Percentiles rank a stretch among this genome's conserved stretches.
These are phyloP conservation scores for Drosophila nr. perissopoda DNA, from an alignment of 2,888 invertebrate species.

Conservation along the genomic window DNA sequence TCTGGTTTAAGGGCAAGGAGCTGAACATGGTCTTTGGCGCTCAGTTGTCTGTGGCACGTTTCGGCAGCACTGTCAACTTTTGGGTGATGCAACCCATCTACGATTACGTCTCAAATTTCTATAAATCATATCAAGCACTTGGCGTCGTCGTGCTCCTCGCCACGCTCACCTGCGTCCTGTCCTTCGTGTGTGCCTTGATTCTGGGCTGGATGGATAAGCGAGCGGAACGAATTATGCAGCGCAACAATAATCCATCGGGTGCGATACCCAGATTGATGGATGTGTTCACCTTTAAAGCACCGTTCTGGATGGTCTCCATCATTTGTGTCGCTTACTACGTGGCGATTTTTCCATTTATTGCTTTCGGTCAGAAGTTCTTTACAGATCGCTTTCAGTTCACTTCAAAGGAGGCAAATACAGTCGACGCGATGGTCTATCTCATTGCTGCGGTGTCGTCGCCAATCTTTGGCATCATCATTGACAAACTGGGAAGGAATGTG, in stretches of 20 bases:
- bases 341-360: slow-evolving; percentile 98
- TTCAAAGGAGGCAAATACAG: slow-evolving; percentile 90
- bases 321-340: slow-evolving; percentile 98
- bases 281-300: slow-evolving; percentile 91
- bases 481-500: slow-evolving; percentile 95
- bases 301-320: slow-evolving; percentile 95
- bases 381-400: slow-evolving; percentile 91
- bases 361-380: slow-evolving; percentile 97
- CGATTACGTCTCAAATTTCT: slow-evolving; percentile 89
- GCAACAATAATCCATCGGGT: slow-evolving; percentile 87
- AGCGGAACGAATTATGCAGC: slow-evolving; percentile 91
- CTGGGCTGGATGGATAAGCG: slow-evolving; percentile 94
- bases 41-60: slow-evolving; percentile 96
- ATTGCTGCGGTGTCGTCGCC: slow-evolving; percentile 95
- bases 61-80: slow-evolving; percentile 98
- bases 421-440: slow-evolving; percentile 93
- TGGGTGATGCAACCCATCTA: slow-evolving; percentile 96
- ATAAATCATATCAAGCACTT: slow-evolving; percentile 89
- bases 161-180: slow-evolving; percentile 92
- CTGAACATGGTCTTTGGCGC: slow-evolving; percentile 99
- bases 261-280: slow-evolving; percentile 90
- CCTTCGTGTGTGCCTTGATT: slow-evolving; percentile 91
- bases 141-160: slow-evolving; percentile 92
- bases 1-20: slow-evolving; percentile 99
- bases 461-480: slow-evolving; percentile 94